A percentile compares a stretch with the other conserved stretches of the same genome.
Evolutionary conservation across 2,113 vertebrate genomes (phyloP).

Genomic region (Cryptotis parvus): DNA sequence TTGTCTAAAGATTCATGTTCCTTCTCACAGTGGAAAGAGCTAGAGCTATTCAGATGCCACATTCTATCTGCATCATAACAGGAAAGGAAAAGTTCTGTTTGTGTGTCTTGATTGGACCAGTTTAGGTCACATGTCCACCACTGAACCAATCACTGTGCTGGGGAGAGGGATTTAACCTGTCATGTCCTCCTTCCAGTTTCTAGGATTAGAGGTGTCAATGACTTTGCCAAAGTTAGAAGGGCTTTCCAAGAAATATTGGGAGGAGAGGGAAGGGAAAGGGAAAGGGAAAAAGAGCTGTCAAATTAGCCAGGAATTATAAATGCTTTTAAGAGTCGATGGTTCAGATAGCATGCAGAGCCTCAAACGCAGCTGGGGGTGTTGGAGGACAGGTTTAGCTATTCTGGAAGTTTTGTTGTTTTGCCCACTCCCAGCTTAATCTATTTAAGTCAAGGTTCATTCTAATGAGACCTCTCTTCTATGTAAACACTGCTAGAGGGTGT

Average conservation of each 20-base stretch:
- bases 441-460: no score
- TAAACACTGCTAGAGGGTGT: no score
- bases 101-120: not conserved
- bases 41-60: not conserved
- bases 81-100: not conserved
- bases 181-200: rapidly evolving
- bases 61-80: not conserved
- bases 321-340: not conserved
- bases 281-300: not conserved
- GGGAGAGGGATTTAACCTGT: not conserved
- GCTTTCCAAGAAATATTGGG: constrained; percentile 13
- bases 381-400: no score
- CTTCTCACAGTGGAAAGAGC: not conserved
- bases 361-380: no score
- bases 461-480: no score
- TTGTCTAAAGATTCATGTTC: not conserved
- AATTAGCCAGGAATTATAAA: not conserved
- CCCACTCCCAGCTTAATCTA: no score
- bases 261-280: not conserved
- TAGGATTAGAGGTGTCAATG: not conserved
- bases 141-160: not conserved
- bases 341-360: no score
- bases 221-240: not conserved
- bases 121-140: not conserved
- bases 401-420: no score